Base-by-base conservation (phyloP, 2,888 invertebrate genomes). In the Xestia rhomboidea region DNA sequence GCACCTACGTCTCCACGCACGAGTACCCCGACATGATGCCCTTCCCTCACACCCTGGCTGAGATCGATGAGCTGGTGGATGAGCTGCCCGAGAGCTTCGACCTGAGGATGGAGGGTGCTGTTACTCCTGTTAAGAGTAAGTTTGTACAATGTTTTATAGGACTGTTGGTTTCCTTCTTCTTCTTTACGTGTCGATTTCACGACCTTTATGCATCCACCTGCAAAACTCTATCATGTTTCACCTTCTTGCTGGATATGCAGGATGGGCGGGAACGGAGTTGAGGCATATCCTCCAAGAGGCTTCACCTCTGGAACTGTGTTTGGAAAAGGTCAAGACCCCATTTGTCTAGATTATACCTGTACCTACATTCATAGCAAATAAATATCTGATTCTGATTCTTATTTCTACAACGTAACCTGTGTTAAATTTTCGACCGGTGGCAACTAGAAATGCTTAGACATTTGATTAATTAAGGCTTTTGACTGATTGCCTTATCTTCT, bases 101-200 rank as follows among this genome's bases (percentile, higher is more conserved):
- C 38, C 73, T 94, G 81, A 90, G 94, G 62, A 13, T 91, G 7
- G 90, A 92, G 51, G 94, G 94, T 2, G 73, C 84, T 51, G 86
- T 94, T 24, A 88, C 90, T 27, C 83, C 88, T 21, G 69, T 94
- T 18, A 92, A 92, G 84, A 85, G 94, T 94, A 87, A 86, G 91
- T 86, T 57, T 38, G 27, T 18, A 0, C 21, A 44, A 21, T 24
- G 1, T 2, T 27, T 27, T 41, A 13, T 24, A n/a, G 24, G 8
- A 41, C 18, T 2, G 21, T 15, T 41, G 38, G 1, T 41, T n/a
- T 34, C 1, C 5, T 11, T 24, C 10, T 24, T 38, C 24, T n/a
- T 63, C 18, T 24, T 30, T 60, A 10, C 21, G 21, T 21, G 30
- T 34, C 5, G 18, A 30, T 60, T 21, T 60, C 5, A 0, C 34